A percentile compares a stretch with the other conserved stretches of the same genome.
phyloP scores from a whole-genome alignment of 2,888 invertebrate genomes.

The Alentia gelatinosa region DNA sequence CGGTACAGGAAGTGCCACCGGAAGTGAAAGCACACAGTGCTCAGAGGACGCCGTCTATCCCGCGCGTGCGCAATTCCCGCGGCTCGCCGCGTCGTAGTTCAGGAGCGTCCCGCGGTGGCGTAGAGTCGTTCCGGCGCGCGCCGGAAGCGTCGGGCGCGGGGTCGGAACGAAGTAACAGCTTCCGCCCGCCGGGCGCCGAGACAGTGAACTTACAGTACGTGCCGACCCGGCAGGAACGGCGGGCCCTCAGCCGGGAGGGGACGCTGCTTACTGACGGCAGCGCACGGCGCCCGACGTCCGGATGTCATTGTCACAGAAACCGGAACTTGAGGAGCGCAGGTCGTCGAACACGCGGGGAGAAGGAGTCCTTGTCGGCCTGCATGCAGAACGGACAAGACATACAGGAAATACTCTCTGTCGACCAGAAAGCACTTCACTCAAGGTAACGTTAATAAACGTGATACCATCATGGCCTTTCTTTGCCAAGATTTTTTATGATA shows the following conservation, averaged over 20 bases:
- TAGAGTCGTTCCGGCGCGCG: neutral
- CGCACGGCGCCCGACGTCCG: neutral
- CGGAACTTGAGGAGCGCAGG: neutral
- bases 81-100: neutral
- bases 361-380: no score
- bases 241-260: neutral
- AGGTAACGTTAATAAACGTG: no score
- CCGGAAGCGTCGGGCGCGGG: neutral
- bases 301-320: neutral
- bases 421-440: conserved; percentile 20
- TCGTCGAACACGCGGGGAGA: neutral
- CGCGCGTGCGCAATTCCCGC: neutral
- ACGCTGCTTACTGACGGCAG: neutral
- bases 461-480: no score
- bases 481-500: no score
- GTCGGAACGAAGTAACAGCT: neutral
- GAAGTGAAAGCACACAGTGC: neutral
- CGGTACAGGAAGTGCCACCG: neutral
- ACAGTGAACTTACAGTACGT: conserved; percentile 4
- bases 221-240: neutral
- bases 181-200: neutral
- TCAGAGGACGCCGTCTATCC: neutral
- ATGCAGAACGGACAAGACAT: neutral
- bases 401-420: conserved; percentile 13
- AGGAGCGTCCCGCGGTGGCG: neutral